Evolutionary conservation across 2,113 vertebrate species (phyloP), one percentile per base, ranked within the genome.

Genomic region (Lycaon pictus): DNA sequence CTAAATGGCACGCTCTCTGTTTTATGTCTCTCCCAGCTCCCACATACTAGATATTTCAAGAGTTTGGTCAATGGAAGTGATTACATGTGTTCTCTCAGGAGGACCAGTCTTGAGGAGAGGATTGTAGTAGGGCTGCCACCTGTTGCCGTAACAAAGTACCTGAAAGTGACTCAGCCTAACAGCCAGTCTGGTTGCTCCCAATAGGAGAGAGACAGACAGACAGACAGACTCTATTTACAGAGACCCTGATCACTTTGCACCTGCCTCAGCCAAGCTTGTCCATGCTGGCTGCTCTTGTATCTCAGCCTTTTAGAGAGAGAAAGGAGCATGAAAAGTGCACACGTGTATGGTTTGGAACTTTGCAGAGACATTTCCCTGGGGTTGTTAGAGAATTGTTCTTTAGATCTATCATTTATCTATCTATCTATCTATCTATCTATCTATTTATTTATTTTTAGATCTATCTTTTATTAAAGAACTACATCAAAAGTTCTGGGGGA

Each of bases 271-370:
- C 80, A 48, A 29, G 43, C 23, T 88, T 83, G 58, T n/a, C 35
- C 20, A 20, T 1, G 11, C 74, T 55, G 51, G n/a, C 56, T 48
- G 32, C 23, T 81, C 32, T 37, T 60, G 20, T 55, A 72, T 35
- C n/a, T 35, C n/a, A 10, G 65, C 72, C 60, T 90, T 90, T 48
- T 20, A 89, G 71, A 65, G 55, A 94, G n/a, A 81, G 93, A 65
- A 13, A 81, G 80, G 43, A 81, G 0, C 23, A 22, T 11, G 43
- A 25, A 17, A 94, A 86, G 55, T 48, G 11, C 60, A 51, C n/a
- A 43, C 3, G n/a, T 58, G 56, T 82, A 55, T 62, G 83, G 23
- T 95, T 93, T 74, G 87, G 72, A 84, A 65, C 0, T 13, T 83
- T 53, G 25, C 37, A 56, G 51, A 62, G n/a, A 74, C 35, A 67